Evolutionary conservation across 1,140 invertebrate species (phyloP).

Genomic region (Drosophila carrolli): DNA sequence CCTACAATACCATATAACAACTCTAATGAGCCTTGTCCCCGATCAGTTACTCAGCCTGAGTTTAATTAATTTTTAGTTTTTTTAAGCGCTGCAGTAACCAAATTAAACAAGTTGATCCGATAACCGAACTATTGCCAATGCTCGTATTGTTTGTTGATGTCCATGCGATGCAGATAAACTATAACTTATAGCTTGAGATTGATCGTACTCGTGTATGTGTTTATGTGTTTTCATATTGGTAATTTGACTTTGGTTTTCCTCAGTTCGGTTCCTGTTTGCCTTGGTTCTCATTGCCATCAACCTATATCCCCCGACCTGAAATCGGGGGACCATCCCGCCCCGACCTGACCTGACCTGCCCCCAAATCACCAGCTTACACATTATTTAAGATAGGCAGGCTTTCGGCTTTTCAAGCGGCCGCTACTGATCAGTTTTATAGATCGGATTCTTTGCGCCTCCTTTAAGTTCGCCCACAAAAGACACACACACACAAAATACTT

Average conservation of each 20-base stretch:
- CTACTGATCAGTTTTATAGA: constrained; percentile 21
- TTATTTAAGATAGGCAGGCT: constrained; percentile 7
- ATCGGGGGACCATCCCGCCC: constrained; percentile 12
- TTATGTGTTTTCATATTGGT: constrained; percentile 50
- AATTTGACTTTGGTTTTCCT: constrained; percentile 27
- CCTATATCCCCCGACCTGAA: constrained; percentile 35
- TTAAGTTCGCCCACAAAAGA: constrained; percentile 31
- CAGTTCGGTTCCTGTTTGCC: constrained; percentile 19
- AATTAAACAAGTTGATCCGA: constrained; percentile 34
- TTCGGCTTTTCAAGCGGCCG: constrained; percentile 32
- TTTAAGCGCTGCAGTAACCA: constrained; percentile 10
- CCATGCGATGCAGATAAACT: constrained; percentile 22
- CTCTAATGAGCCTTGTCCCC: constrained; percentile 9
- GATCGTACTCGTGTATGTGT: constrained; percentile 36
- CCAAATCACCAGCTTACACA: constrained; percentile 8
- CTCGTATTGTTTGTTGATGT: constrained; percentile 17
- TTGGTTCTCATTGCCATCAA: constrained; percentile 37
- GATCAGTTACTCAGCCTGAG: constrained; percentile 29
- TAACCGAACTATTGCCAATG: constrained; percentile 23
- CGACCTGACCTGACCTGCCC: background rate
- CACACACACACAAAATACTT: constrained; percentile 28
- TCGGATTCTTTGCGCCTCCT: constrained; percentile 24
- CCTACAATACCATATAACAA: constrained; percentile 10
- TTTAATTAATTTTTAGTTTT: constrained; percentile 20
- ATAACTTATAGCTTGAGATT: constrained; percentile 43